These are phyloP conservation scores for Ceratina japonica DNA, from an alignment of 1,140 invertebrate genomes.

Conservation along the genomic window DNA sequence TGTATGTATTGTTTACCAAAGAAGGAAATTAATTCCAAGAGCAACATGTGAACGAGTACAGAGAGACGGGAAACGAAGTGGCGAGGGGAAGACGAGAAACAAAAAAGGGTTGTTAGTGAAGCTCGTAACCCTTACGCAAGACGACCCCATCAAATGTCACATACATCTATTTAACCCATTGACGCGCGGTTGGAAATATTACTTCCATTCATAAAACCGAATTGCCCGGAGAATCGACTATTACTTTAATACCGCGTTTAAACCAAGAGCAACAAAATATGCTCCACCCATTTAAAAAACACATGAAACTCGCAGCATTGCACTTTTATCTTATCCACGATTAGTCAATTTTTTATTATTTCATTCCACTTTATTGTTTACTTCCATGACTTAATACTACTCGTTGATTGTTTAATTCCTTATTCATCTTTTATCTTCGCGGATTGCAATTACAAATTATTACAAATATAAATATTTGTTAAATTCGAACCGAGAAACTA, in stretches of 20 bases:
- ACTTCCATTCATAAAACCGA: constrained; percentile 61
- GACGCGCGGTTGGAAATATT: constrained; percentile 49
- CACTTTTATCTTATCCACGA: too few relatives aligned
- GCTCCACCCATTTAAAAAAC: too few relatives aligned
- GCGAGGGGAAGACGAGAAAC: neutral
- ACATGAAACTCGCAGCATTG: too few relatives aligned
- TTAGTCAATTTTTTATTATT: too few relatives aligned
- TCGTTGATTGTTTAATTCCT: too few relatives aligned
- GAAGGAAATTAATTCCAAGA: neutral
- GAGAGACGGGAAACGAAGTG: neutral
- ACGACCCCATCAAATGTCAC: constrained; percentile 60
- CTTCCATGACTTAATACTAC: too few relatives aligned
- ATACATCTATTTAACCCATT: constrained; percentile 56
- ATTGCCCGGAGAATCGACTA: constrained; percentile 57
- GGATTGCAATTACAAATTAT: too few relatives aligned
- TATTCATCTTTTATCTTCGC: too few relatives aligned
- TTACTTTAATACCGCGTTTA: constrained; percentile 47
- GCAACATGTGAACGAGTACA: neutral
- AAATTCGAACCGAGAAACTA: constrained; percentile 2
- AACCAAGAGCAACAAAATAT: too few relatives aligned
- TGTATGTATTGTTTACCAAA: neutral
- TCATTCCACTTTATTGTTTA: too few relatives aligned
- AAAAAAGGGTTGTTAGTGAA: neutral
- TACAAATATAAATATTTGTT: too few relatives aligned
- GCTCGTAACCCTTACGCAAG: constrained; percentile 30